These are phyloP conservation scores for Rhinoptilus africanus DNA, from an alignment of 2,113 vertebrate species.

Conservation along the genomic window DNA sequence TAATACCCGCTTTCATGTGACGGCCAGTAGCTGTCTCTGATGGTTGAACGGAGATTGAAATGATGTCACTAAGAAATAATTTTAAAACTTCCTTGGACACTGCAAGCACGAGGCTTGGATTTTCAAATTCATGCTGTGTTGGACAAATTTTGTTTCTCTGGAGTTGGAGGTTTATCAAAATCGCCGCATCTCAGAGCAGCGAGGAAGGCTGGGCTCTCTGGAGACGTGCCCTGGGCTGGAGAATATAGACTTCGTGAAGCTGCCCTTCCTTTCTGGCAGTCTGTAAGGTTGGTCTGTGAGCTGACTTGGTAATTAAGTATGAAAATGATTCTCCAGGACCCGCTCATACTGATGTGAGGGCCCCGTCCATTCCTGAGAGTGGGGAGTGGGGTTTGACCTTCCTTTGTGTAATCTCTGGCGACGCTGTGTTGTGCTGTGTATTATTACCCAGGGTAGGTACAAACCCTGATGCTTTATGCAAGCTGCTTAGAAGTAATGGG, in stretches of 20 bases:
- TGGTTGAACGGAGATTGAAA: not conserved
- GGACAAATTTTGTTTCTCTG: not conserved
- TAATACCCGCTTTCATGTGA: not conserved
- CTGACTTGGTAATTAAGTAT: not conserved
- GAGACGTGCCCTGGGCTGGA: not conserved
- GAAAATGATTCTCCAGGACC: not conserved
- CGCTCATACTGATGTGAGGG: not conserved
- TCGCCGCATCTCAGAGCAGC: not conserved
- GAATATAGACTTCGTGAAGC: not conserved
- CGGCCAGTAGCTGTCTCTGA: not conserved
- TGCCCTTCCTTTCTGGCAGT: not conserved
- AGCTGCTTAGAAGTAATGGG: not conserved
- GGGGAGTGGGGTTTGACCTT: not conserved
- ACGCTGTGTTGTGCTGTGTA: rapidly evolving
- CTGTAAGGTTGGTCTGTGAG: not conserved
- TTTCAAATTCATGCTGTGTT: not conserved
- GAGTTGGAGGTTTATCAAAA: not conserved
- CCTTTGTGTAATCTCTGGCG: not conserved
- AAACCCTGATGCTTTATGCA: not conserved
- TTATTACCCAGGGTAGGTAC: not conserved
- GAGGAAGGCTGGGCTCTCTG: not conserved
- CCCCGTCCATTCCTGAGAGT: not conserved
- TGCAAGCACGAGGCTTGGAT: not conserved
- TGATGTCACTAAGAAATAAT: not conserved
- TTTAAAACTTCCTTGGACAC: not conserved